Conservation (phyloP, 2,888 invertebrate species). For the Ennomos quercinarius region DNA sequence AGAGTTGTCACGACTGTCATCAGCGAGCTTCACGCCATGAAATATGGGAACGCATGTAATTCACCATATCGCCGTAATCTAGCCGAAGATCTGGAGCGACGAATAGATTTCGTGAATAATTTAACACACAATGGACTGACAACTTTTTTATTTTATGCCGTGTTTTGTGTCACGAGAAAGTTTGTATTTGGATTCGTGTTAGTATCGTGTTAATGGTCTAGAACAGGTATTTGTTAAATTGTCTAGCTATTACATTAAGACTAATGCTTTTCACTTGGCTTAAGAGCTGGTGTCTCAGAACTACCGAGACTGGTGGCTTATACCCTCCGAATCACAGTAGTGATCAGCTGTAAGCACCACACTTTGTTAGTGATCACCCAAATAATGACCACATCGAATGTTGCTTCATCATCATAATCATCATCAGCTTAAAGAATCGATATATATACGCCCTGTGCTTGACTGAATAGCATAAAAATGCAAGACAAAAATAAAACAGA, state of each 20-base stretch:
- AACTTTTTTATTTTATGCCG: conserved; percentile 69
- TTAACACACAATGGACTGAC: conserved; percentile 78
- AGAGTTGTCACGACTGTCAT: conserved; percentile 77
- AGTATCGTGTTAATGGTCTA: neutral
- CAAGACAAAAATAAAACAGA: conserved; percentile 19
- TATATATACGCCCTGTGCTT: too few relatives aligned
- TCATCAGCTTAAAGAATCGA: too few relatives aligned
- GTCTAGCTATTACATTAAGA: too few relatives aligned
- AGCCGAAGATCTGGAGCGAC: conserved; percentile 72
- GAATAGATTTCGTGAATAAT: conserved; percentile 81
- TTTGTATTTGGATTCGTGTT: conserved; percentile 7
- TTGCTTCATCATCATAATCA: too few relatives aligned
- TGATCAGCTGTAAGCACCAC: too few relatives aligned
- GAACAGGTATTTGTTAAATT: too few relatives aligned
- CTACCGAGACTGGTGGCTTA: too few relatives aligned
- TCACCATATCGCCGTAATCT: conserved; percentile 77
- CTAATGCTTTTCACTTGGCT: too few relatives aligned
- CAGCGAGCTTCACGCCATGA: conserved; percentile 65
- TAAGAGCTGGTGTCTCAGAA: too few relatives aligned
- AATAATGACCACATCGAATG: too few relatives aligned
- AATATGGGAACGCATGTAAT: conserved; percentile 75
- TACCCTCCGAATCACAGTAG: too few relatives aligned
- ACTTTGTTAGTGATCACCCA: too few relatives aligned
- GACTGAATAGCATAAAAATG: neutral
- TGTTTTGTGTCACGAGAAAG: conserved; percentile 31